Conservation (phyloP, 2,113 vertebrate species). For the Symphodus melops region DNA sequence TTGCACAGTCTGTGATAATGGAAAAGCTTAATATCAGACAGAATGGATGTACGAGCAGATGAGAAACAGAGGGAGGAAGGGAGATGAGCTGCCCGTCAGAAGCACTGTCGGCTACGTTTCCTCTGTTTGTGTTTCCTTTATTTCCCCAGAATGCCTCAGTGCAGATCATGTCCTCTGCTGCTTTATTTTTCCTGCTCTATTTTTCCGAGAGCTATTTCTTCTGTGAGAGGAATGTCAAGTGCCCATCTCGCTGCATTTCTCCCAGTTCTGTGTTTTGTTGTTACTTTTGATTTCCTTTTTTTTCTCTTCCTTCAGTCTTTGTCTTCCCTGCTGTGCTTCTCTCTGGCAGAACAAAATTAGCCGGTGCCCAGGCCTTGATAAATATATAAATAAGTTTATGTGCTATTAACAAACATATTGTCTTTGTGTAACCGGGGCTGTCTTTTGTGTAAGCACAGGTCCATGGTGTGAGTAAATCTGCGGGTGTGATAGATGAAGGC, state of each 20-base stretch:
- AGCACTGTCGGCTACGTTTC: conserved; percentile 28
- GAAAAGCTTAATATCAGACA: conserved; percentile 2
- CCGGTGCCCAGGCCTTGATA: neutral
- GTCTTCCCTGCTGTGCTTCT: conserved; percentile 5
- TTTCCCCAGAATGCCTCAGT: conserved; percentile 58
- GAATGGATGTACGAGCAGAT: conserved; percentile 4
- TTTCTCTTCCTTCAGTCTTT: conserved; percentile 20
- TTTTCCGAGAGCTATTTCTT: conserved; percentile 72
- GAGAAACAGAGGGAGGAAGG: conserved; percentile 2
- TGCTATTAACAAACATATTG: conserved; percentile 26
- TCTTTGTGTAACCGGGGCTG: conserved; percentile 10
- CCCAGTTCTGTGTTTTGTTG: conserved; percentile 51
- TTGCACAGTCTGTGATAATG: neutral
- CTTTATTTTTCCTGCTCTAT: conserved; percentile 71
- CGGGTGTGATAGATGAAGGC: neutral
- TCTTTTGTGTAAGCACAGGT: conserved; percentile 56
- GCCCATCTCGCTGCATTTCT: conserved; percentile 62
- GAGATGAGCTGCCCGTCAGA: conserved; percentile 41
- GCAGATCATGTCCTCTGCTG: conserved; percentile 67
- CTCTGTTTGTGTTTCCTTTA: conserved; percentile 52
- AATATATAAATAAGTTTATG: conserved; percentile 30
- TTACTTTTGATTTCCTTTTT: conserved; percentile 48
- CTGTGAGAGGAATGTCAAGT: conserved; percentile 82
- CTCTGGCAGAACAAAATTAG: neutral
- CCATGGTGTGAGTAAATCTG: conserved; percentile 1